Conservation (phyloP, 2,113 vertebrate species). For the Connochaetes taurinus region DNA sequence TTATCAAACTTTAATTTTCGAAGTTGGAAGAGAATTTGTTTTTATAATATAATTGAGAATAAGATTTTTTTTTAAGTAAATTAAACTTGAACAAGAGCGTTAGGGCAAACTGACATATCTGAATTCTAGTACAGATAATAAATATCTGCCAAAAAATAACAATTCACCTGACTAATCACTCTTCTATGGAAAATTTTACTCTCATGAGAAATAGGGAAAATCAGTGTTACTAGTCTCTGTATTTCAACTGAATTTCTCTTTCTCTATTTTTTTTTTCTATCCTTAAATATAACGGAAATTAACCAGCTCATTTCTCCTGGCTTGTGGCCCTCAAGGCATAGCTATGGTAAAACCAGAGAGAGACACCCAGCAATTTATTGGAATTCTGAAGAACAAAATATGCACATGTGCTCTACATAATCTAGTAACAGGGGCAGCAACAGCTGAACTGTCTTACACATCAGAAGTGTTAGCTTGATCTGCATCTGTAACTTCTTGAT, state of each 20-base stretch:
- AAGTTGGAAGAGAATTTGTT: not conserved
- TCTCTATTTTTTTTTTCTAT: not conserved
- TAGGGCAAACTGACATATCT: not conserved
- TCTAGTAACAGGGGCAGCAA: slow-evolving; percentile 47
- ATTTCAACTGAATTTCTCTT: not conserved
- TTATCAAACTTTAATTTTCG: slow-evolving; percentile 15
- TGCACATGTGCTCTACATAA: slow-evolving; percentile 9
- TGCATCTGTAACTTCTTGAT: slow-evolving; percentile 65
- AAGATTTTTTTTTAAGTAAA: not conserved
- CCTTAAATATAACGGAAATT: slow-evolving; percentile 11
- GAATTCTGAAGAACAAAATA: slow-evolving; percentile 37
- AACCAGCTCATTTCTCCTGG: slow-evolving; percentile 1
- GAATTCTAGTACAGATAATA: slow-evolving; percentile 12
- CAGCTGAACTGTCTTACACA: slow-evolving; percentile 69
- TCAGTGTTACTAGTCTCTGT: not conserved
- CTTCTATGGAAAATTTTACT: not conserved
- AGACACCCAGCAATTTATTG: slow-evolving; percentile 51
- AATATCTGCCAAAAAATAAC: not conserved
- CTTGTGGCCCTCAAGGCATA: slow-evolving; percentile 12
- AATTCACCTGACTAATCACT: not conserved
- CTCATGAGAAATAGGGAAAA: not conserved
- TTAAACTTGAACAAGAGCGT: not conserved
- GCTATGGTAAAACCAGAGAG: slow-evolving; percentile 64
- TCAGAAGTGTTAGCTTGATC: slow-evolving; percentile 67
- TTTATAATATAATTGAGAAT: not conserved